These are phyloP conservation scores for Amphipoea lucens DNA, from an alignment of 2,888 invertebrate genomes.

Conservation along the genomic window DNA sequence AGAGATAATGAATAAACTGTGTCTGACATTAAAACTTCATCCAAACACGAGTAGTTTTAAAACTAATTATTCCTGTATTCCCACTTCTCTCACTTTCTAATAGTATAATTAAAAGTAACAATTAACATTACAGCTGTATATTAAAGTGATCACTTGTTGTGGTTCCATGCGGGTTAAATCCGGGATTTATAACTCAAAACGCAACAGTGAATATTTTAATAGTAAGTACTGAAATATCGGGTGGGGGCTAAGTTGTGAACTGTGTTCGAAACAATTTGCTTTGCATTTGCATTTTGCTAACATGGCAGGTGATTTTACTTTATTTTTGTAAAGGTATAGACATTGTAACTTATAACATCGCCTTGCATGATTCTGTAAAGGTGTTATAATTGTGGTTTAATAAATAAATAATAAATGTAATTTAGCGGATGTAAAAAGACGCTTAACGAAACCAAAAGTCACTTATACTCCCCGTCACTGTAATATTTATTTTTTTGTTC, in stretches of 20 bases:
- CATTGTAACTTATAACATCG: too few species aligned
- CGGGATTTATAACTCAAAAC: constrained; percentile 60
- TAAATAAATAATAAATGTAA: too few species aligned
- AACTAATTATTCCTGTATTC: not conserved
- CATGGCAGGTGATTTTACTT: too few species aligned
- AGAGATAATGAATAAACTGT: too few species aligned
- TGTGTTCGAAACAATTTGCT: not conserved
- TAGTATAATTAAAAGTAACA: constrained; percentile 10
- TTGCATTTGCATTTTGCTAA: too few species aligned
- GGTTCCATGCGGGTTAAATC: constrained; percentile 49
- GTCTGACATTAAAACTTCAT: not conserved
- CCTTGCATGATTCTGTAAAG: too few species aligned
- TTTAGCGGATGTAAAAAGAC: not conserved
- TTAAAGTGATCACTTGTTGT: constrained; percentile 58
- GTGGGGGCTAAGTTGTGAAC: constrained; percentile 11
- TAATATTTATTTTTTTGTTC: too few species aligned
- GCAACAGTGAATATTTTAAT: constrained; percentile 66
- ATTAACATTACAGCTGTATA: constrained; percentile 25
- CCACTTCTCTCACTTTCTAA: not conserved
- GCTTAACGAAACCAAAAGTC: not conserved
- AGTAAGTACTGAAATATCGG: constrained; percentile 49
- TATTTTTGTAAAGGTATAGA: too few species aligned
- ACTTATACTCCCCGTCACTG: too few species aligned
- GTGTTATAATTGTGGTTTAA: too few species aligned
- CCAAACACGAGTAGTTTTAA: not conserved